These are phyloP conservation scores for Neosalanx taihuensis DNA, from an alignment of 2,797 vertebrate genomes.

Conservation along the genomic window DNA sequence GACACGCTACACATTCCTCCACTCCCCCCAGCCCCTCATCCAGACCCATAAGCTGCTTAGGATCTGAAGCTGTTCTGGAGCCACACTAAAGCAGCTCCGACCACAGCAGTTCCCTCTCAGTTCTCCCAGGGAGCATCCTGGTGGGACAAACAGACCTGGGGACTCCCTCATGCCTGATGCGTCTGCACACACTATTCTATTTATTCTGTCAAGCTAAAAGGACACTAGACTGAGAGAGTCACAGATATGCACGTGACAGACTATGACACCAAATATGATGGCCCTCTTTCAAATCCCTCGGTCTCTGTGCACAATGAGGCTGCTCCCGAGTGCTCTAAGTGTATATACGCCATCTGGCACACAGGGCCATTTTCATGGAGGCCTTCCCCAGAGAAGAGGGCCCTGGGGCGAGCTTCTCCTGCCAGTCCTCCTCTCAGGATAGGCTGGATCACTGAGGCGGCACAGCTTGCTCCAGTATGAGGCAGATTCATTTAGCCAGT, in stretches of 20 bases:
- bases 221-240: not conserved
- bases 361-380: not conserved
- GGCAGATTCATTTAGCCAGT: slow-evolving; percentile 11
- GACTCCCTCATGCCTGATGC: not conserved
- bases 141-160: not conserved
- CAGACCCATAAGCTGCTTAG: slow-evolving; percentile 62
- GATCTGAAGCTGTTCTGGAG: slow-evolving; percentile 26
- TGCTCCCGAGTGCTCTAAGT: not conserved
- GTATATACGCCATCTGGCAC: not conserved
- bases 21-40: slow-evolving; percentile 47
- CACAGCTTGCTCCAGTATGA: not conserved
- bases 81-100: not conserved
- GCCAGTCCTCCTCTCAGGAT: slow-evolving; percentile 1
- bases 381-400: slow-evolving; percentile 1
- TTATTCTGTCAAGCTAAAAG: not conserved
- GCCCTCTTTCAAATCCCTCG: not conserved
- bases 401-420: not conserved
- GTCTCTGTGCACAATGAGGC: not conserved
- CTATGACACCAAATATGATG: not conserved
- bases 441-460: slow-evolving; percentile 4
- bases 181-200: slow-evolving; percentile 2
- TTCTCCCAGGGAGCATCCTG: not conserved
- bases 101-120: not conserved
- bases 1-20: slow-evolving; percentile 64
- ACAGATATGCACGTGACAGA: not conserved